Conservation (phyloP, 2,888 invertebrate genomes). For the Odontocolon sp. region DNA sequence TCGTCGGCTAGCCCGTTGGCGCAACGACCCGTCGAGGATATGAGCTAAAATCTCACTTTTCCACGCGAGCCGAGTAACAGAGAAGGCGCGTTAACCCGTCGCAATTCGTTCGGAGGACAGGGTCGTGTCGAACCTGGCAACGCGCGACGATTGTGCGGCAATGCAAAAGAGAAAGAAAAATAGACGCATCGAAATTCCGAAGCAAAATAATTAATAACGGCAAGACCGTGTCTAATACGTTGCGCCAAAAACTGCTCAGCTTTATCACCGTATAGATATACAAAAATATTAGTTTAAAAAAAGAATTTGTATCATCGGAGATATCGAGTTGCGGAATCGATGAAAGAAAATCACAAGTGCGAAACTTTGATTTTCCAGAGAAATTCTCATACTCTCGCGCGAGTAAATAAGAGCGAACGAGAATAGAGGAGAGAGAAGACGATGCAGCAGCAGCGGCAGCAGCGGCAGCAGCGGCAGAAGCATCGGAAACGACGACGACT, state of each 20-base stretch:
- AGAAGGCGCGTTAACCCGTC: slow-evolving; percentile 53
- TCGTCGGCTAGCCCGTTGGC: slow-evolving; percentile 5
- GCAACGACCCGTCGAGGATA: slow-evolving; percentile 58
- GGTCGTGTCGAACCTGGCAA: slow-evolving; percentile 32
- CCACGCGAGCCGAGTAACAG: slow-evolving; percentile 45
- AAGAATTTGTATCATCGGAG: no score
- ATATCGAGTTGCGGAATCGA: no score
- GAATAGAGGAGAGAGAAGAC: neutral
- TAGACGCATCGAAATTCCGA: slow-evolving; percentile 16
- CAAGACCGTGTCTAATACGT: no score
- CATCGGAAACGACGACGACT: slow-evolving; percentile 65
- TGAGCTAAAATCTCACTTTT: slow-evolving; percentile 58
- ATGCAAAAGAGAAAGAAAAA: slow-evolving; percentile 9
- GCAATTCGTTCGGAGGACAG: slow-evolving; percentile 28
- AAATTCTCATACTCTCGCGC: no score
- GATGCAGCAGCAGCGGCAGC: neutral
- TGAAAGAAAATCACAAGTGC: no score
- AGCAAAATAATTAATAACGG: no score
- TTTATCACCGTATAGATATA: no score
- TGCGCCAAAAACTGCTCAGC: no score
- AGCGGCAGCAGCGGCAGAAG: slow-evolving; percentile 14
- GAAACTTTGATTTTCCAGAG: no score
- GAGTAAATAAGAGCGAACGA: neutral
- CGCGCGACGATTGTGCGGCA: no score
- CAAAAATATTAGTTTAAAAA: no score